Conservation (phyloP, 2,113 vertebrate genomes). For the Cnemophilus loriae region DNA sequence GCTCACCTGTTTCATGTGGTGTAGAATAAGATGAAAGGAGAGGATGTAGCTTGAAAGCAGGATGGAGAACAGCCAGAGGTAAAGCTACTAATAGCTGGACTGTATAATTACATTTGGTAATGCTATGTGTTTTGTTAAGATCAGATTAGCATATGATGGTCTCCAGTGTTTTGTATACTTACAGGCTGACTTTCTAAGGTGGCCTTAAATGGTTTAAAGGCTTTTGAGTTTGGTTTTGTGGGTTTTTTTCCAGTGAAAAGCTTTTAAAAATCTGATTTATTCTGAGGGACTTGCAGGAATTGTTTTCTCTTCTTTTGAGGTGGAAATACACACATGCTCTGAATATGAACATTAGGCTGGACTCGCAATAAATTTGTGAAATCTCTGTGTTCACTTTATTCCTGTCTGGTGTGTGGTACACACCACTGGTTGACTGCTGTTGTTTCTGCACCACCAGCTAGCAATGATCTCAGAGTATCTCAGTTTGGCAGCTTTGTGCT, state of each 20-base stretch:
- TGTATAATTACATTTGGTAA: slow-evolving; percentile 64
- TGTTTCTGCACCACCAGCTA: not conserved
- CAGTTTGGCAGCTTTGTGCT: not conserved
- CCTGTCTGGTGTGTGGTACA: not conserved
- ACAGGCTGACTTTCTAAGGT: not conserved
- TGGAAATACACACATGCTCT: not conserved
- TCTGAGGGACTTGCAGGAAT: not conserved
- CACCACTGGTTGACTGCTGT: not conserved
- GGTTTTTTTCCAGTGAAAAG: not conserved
- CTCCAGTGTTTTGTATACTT: slow-evolving; percentile 24
- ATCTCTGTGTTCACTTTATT: not conserved
- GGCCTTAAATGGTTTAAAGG: not conserved
- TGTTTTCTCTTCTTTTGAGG: not conserved
- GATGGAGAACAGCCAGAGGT: slow-evolving; percentile 61
- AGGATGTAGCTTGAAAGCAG: slow-evolving; percentile 41
- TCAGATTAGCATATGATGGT: slow-evolving; percentile 50
- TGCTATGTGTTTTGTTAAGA: slow-evolving; percentile 60
- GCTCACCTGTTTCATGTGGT: slow-evolving; percentile 61
- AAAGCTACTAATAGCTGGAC: slow-evolving; percentile 68
- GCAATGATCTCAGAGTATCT: not conserved
- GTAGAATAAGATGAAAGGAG: slow-evolving; percentile 53
- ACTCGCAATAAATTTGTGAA: not conserved
- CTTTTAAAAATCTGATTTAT: not conserved
- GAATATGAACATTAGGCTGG: not conserved
- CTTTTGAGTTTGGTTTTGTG: not conserved